Evolutionary conservation across 2,888 invertebrate species (phyloP).

Genomic region (Xestia c-nigrum): DNA sequence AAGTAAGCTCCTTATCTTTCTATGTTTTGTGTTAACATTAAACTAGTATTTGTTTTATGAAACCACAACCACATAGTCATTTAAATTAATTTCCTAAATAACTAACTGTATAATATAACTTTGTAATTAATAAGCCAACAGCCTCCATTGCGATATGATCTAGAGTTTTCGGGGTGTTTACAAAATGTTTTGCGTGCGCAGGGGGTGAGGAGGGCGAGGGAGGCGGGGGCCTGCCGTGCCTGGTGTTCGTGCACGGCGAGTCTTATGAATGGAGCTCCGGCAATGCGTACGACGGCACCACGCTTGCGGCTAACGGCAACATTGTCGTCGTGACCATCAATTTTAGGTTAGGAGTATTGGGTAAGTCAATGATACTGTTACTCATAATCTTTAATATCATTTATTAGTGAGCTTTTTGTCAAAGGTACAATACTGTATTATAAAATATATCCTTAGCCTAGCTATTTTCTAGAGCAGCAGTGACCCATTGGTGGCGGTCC

Average conservation of each 20-base stretch:
- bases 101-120: not conserved
- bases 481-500: no score
- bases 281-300: constrained; percentile 99
- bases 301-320: constrained; percentile 97
- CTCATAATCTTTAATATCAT: not conserved
- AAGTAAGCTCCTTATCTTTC: not conserved
- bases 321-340: constrained; percentile 97
- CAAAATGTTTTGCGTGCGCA: constrained; percentile 53
- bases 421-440: not conserved
- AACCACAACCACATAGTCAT: not conserved
- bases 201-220: constrained; percentile 86
- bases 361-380: constrained; percentile 86
- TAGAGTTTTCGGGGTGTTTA: constrained; percentile 42
- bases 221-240: constrained; percentile 93
- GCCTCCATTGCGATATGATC: constrained; percentile 14
- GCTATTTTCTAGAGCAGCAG: not conserved
- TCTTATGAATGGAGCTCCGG: constrained; percentile 99
- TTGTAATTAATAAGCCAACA: constrained; percentile 22
- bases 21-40: not conserved
- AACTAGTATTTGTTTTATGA: not conserved
- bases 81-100: constrained; percentile 16
- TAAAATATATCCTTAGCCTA: not conserved
- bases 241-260: constrained; percentile 98
- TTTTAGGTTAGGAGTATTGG: constrained; percentile 96
- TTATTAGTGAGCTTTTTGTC: not conserved